phyloP scores from a whole-genome alignment of 2,797 vertebrate species.

The Lepus oiostolus region DNA sequence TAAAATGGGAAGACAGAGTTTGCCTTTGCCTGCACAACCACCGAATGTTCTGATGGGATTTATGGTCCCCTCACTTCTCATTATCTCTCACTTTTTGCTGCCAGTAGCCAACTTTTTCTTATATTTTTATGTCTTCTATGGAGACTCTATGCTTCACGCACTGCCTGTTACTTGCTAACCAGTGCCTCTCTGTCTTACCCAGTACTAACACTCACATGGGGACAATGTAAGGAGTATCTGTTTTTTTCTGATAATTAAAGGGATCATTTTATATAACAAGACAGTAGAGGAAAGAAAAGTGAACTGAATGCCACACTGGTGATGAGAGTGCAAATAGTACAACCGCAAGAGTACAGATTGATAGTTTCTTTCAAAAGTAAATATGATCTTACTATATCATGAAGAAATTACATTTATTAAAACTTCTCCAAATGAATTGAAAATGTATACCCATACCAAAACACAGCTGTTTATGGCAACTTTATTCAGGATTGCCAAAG shows the following conservation, averaged over 20 bases:
- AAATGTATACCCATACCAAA: neutral
- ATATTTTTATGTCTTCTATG: neutral
- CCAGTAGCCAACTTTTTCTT: neutral
- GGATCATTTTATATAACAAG: neutral
- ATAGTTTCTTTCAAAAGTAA: constrained; percentile 9
- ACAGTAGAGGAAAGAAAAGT: neutral
- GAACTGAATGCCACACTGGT: neutral
- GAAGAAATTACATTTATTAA: neutral
- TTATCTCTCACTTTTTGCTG: neutral
- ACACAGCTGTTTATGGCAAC: neutral
- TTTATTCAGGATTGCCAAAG: neutral
- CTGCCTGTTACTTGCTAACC: neutral
- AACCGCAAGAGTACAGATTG: neutral
- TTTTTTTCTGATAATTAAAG: neutral
- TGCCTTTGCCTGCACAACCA: too few species aligned
- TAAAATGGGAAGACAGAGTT: neutral
- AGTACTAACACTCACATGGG: too few species aligned
- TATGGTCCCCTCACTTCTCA: neutral
- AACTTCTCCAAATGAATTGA: neutral
- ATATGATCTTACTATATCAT: neutral
- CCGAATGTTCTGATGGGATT: neutral
- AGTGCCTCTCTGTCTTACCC: neutral
- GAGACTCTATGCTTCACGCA: neutral
- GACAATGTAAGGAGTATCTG: neutral
- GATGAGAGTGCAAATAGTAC: neutral